Base-by-base conservation (phyloP, 1,140 invertebrate species). In the Hycleus phaleratus region DNA sequence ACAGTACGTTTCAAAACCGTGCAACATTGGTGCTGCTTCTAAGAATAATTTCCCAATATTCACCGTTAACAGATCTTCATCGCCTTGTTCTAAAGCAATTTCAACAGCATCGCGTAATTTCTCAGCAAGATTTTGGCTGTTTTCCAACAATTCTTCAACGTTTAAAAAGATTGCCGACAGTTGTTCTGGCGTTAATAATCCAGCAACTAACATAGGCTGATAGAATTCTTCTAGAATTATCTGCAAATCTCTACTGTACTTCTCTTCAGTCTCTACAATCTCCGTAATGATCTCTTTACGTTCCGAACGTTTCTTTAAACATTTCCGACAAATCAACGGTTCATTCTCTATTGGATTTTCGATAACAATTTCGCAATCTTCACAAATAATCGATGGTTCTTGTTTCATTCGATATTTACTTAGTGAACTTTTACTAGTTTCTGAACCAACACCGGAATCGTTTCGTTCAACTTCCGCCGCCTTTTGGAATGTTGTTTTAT, bases 191-290 rank as follows among this genome's bases (percentile, higher is more conserved):
- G 84, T 89, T 4, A 91, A 76, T 44, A 91, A 74, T 51, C 92
- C 92, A 50, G 93, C 93, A 38, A 93, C 87, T 60, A 93, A 77
- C 86, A 96, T 95, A 0, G 93, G 94, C 66, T 88, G 85, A 73
- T 93, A 93, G 74, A 97, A 97, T 73, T 98, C 93, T 73, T 97
- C 91, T 44, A 92, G 75, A 56, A 97, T 89, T 45, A 97, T 94
- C 67, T 88, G 85, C 61, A 97, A 76, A 77, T 97, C 93, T 62
- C 92, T 78, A 2, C 92, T 92, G 71, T 97, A 97, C 71, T 95
- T 97, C 63, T 94, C 86, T 77, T 98, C 95, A 1, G 94, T 97
- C 73, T 97, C 94, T 2, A 95, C 89, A 59, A 97, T 95, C 78
- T 98, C 95, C 1, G 87, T 88, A 47, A 98, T 91, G 12, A 95